Evolutionary conservation across 2,113 vertebrate species (phyloP).

Genomic region (Caretta caretta): DNA sequence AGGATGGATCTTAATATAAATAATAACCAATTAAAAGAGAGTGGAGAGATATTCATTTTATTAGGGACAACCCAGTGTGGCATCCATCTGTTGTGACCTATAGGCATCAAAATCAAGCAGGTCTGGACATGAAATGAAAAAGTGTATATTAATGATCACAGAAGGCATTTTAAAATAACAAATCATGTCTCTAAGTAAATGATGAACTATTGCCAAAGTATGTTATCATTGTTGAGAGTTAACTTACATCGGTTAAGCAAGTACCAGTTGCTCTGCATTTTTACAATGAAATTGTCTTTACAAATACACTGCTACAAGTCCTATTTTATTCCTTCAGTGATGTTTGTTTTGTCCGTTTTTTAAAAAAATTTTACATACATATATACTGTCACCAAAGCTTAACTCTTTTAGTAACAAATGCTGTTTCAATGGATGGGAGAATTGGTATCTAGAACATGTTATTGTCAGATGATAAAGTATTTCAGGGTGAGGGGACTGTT

Average conservation of each 20-base stretch:
- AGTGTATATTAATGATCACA: conserved; percentile 11
- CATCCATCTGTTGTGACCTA: background rate
- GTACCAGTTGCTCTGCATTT: background rate
- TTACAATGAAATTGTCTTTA: background rate
- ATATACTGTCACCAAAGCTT: background rate
- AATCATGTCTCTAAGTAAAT: background rate
- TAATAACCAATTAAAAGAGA: conserved; percentile 3
- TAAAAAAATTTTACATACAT: background rate
- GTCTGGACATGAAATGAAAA: conserved; percentile 1
- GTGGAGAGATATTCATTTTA: background rate
- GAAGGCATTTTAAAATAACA: background rate
- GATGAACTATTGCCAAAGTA: background rate
- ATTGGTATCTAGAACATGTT: background rate
- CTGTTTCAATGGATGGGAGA: background rate
- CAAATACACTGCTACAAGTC: background rate
- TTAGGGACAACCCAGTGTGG: background rate
- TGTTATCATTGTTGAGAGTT: background rate
- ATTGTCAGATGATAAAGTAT: background rate
- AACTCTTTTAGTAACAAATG: background rate
- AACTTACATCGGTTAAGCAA: background rate
- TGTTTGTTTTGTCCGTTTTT: background rate
- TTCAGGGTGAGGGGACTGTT: background rate
- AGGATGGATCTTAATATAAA: conserved; percentile 1
- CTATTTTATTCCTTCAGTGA: background rate
- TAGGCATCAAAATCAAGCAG: background rate